Base-by-base conservation (phyloP, 2,888 invertebrate genomes). In the Latrodectus hesperus region DNA sequence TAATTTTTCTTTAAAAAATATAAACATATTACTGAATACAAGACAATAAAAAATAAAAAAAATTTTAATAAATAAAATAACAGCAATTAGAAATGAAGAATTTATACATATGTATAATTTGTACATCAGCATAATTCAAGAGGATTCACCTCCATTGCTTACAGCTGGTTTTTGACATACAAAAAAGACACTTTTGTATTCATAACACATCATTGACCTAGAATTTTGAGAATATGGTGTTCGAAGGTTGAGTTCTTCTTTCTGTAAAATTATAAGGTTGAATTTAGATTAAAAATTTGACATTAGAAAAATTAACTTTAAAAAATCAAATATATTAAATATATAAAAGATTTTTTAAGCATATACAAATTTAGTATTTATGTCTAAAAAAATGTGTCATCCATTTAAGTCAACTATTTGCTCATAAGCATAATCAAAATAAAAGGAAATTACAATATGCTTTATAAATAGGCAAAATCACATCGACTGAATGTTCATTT, bases 221-320 rank as follows among this genome's bases (percentile, higher is more conserved):
- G 96, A 95, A 92, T 98, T 98, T 92, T 98, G 98, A 9, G 98
- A 96, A 92, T 99, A 99, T 91, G 96, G 95, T 65, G 97, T 96
- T 91, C 95, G 95, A 0, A 98, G 93, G 16, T 95, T 95, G 0
- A 95, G 95, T 91, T 95, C 93, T 91, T 96, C 96, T 93, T 96
- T 96, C 95, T 96, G 94, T 11, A 70, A 75, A 10, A 22, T 22
- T 22, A 22, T 22, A 22, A 1, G 22, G 22, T 22, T 22, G 1
- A 22, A 22, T 22, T 22, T 22, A 22, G 22, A 22, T 22, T 22
- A 22, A 22, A 22, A 22, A 22, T 22, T 22, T 22, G 22, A 22
- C 22, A 22, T 22, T 22, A 22, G 22, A 22, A 22, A 22, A 22
- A 22, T 22, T 1, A 22, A 22, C 22, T 22, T 22, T 1, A 22